Base-by-base conservation (phyloP, 2,888 invertebrate species). In the Philhelius pedissequus region DNA sequence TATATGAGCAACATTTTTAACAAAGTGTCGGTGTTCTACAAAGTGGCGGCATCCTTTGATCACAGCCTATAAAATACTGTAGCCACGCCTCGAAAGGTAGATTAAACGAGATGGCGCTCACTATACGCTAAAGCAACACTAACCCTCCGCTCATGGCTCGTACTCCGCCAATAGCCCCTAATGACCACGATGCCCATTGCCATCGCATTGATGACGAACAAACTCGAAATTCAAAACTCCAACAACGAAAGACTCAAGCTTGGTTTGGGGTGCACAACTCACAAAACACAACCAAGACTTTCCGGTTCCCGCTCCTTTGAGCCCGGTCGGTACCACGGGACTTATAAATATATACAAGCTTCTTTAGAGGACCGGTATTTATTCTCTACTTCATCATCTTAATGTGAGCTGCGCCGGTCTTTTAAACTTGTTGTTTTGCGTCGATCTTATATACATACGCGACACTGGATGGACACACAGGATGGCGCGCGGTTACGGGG, bases 91-190 rank as follows among this genome's bases (percentile, higher is more conserved):
- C 80, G 88, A 90, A 90, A 90, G 90, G 91, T 88, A 90, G 91
- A 90, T 90, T 90, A 90, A 90, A 90, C 91, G 90, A 90, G 91
- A 91, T 90, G 90, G 90, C 90, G 90, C 90, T 90, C 91, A 87
- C 87, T 88, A 56, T n/a, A 22, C 22, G 13, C 25, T 73, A 80
- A 75, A 79, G 20, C 56, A 20, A 35, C 48, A 87, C 84, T 83
- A 87, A 82, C 86, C 86, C 86, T 87, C 86, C 84, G 78, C 70
- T 75, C 77, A 86, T 84, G 79, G 70, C 88, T 88, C 86, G 86
- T 87, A 86, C 87, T 88, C 87, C 86, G 86, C 83, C 86, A 87
- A 81, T 75, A 87, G 87, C 87, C 76, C 77, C 66, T 87, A 87
- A 88, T 88, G 88, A 87, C 89, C 80, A 54, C 52, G 32, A 56